A percentile compares a stretch with the other conserved stretches of the same genome.
These are phyloP conservation scores for Buceros bicornis DNA, from an alignment of 2,797 vertebrate species.

Conservation along the genomic window DNA sequence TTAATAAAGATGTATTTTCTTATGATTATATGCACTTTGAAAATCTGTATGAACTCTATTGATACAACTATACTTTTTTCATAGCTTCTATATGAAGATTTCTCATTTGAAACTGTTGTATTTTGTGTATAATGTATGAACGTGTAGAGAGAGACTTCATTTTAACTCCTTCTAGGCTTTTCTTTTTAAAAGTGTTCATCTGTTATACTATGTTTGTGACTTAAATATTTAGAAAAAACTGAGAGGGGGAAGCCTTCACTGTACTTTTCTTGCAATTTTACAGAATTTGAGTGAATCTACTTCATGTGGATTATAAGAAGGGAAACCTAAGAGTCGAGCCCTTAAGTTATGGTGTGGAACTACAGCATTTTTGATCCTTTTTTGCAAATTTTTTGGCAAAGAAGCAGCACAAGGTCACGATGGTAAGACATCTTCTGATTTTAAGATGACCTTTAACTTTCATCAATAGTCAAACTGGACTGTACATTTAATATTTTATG, in stretches of 20 bases:
- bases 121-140: neutral
- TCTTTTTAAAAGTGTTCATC: neutral
- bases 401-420: neutral
- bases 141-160: neutral
- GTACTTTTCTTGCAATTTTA: neutral
- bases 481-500: neutral
- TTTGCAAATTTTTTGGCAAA: neutral
- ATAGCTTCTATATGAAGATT: neutral
- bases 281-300: neutral
- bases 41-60: neutral
- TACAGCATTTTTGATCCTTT: neutral
- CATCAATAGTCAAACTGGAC: neutral
- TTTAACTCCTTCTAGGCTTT: neutral
- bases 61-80: neutral
- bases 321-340: rapidly evolving
- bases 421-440: neutral
- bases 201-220: neutral
- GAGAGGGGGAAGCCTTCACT: rapidly evolving
- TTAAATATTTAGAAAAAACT: neutral
- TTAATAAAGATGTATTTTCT: neutral
- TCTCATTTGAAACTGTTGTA: neutral
- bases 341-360: neutral
- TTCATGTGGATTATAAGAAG: neutral
- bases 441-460: neutral
- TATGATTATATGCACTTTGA: neutral